Conservation (phyloP, 2,797 vertebrate species). For the Esox masquinongy region DNA sequence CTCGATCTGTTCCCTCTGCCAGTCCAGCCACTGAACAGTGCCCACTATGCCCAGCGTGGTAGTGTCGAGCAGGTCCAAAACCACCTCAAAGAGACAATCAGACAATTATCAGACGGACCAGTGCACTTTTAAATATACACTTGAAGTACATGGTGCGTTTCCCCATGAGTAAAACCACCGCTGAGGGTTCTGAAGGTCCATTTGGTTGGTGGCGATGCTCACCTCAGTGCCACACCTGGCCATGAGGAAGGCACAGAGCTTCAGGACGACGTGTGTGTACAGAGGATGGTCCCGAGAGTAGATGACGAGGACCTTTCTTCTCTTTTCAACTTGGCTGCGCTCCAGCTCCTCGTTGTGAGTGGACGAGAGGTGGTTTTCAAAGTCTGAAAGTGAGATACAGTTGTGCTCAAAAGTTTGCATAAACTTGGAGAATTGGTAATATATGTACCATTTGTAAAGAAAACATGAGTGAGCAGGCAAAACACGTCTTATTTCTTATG, state of each 20-base stretch:
- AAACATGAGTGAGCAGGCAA: too few species aligned
- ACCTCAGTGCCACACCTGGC: constrained; percentile 84
- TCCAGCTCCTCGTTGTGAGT: constrained; percentile 23
- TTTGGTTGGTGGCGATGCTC: not conserved
- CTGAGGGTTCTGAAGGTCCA: too few species aligned
- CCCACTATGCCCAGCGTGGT: constrained; percentile 80
- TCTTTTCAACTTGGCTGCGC: constrained; percentile 35
- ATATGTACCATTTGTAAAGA: too few species aligned
- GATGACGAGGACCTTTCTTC: constrained; percentile 83
- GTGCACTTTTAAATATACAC: too few species aligned
- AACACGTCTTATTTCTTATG: too few species aligned
- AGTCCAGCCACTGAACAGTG: constrained; percentile 84
- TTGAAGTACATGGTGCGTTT: not conserved
- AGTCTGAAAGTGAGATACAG: constrained; percentile 36
- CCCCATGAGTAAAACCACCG: too few species aligned
- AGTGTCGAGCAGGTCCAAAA: constrained; percentile 86
- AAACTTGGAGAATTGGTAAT: too few species aligned
- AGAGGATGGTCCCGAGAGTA: constrained; percentile 90
- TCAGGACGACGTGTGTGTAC: constrained; percentile 86
- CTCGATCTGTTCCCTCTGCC: constrained; percentile 83
- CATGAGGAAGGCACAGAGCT: constrained; percentile 86
- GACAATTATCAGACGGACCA: not conserved
- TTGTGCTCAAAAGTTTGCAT: too few species aligned
- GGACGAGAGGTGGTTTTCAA: constrained; percentile 12
- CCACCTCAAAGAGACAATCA: constrained; percentile 43